Conservation (phyloP, 1,140 invertebrate species). For the Hyles vespertilio region DNA sequence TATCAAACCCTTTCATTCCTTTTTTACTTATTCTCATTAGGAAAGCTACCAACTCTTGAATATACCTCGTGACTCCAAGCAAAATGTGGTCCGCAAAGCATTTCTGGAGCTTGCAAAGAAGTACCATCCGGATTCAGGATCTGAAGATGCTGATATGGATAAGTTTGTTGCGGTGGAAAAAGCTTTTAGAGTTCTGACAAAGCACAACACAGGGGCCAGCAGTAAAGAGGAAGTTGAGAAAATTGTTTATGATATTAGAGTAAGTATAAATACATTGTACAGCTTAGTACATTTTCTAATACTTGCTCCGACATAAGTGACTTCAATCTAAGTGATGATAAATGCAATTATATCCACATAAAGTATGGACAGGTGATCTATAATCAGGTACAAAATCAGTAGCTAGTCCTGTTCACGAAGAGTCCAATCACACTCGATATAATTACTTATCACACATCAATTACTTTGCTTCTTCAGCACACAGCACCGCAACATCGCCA, state of each 20-base stretch:
- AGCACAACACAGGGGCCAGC: conserved; percentile 70
- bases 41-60: conserved; percentile 81
- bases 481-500: conserved; percentile 93
- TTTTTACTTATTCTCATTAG: conserved; percentile 57
- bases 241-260: conserved; percentile 72
- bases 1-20: neutral
- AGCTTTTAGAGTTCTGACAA: conserved; percentile 75
- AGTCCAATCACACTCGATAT: too few species aligned
- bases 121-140: conserved; percentile 89
- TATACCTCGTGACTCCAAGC: conserved; percentile 80
- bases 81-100: conserved; percentile 82
- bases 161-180: conserved; percentile 84
- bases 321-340: too few species aligned
- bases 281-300: too few species aligned
- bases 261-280: conserved; percentile 20
- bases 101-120: conserved; percentile 86
- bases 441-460: neutral
- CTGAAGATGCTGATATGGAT: conserved; percentile 78
- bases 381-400: too few species aligned
- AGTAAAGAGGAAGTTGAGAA: conserved; percentile 51
- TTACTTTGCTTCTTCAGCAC: conserved; percentile 74
- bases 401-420: too few species aligned
- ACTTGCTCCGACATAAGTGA: too few species aligned
- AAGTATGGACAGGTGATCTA: too few species aligned
- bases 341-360: too few species aligned